Conservation (phyloP, 2,888 invertebrate genomes). For the Callosobruchus maculatus region DNA sequence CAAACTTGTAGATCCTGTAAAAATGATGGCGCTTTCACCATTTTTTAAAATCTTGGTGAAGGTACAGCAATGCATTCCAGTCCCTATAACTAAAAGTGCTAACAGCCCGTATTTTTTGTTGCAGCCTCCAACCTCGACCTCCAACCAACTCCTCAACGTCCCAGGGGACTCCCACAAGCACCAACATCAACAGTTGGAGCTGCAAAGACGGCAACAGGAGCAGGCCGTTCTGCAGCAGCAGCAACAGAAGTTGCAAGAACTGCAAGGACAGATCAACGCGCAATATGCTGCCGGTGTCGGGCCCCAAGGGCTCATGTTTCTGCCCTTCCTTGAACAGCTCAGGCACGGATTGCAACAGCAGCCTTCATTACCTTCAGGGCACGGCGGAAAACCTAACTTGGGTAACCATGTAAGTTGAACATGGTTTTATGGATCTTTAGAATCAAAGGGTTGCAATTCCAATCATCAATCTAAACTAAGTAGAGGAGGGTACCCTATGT, state of each 20-base stretch:
- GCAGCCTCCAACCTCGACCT: constrained; percentile 24
- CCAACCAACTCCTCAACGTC: constrained; percentile 29
- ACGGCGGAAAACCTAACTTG: constrained; percentile 39
- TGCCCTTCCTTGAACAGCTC: constrained; percentile 69
- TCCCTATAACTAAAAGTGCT: too few relatives aligned
- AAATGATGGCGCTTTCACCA: too few relatives aligned
- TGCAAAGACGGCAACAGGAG: constrained; percentile 63
- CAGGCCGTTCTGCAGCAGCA: constrained; percentile 49
- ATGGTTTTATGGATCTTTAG: too few relatives aligned
- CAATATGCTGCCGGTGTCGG: constrained; percentile 52
- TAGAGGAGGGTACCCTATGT: too few relatives aligned
- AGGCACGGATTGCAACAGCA: constrained; percentile 40
- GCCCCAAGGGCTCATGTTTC: constrained; percentile 63
- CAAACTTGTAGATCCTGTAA: too few relatives aligned
- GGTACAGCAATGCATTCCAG: too few relatives aligned
- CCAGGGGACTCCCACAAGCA: not conserved
- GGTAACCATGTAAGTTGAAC: constrained; percentile 47
- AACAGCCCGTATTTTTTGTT: constrained; percentile 1
- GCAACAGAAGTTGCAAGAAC: constrained; percentile 59
- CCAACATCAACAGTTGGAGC: constrained; percentile 63
- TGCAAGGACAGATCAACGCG: constrained; percentile 57
- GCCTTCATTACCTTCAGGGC: constrained; percentile 37
- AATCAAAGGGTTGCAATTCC: too few relatives aligned
- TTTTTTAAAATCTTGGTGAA: not conserved
- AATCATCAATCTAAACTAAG: too few relatives aligned